Evolutionary conservation across 2,797 vertebrate genomes (phyloP), one percentile per base, ranked within the genome.

Genomic region (Pseudopleuronectes americanus): DNA sequence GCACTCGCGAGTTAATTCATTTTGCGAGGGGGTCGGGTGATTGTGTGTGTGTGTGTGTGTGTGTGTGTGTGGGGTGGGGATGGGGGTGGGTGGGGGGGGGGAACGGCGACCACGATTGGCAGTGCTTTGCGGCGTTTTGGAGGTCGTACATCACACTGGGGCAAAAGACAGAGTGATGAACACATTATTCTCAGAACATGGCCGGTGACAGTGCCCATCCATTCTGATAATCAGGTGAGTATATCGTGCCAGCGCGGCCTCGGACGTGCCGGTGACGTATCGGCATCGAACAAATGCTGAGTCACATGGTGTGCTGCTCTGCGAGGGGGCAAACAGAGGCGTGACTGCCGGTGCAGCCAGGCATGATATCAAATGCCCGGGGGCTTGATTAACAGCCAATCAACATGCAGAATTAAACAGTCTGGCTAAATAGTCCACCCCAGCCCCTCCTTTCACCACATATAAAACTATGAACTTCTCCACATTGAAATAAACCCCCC

Each of bases 221-320:
- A 90, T 92, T 88, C 85, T 89, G 87, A 92, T 92, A 85, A 92
- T 90, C 75, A 81, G 81, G 79, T 76, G 84, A 85, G 85, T 81
- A 65, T 87, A 65, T 87, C 80, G 80, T 81, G 78, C 79, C 88
- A 84, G 84, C 71, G 82, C 76, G 58, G 79, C 76, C 73, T 85
- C 76, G 64, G 66, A 84, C 74, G 79, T 85, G 70, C 73, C 54
- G n/a, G 69, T 90, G 89, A 92, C 86, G 86, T 87, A 92, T 92
- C 76, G 85, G 89, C 93, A 93, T 90, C 86, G 87, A 90, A 87
- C 89, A 84, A 84, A 90, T 89, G 90, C 83, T 65, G 80, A 93
- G 88, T 90, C 85, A 80, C 82, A 85, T 90, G 88, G 89, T 90
- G 89, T 82, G 88, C 84, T 59, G 77, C 73, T 79, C 77, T 80